Evolutionary conservation across 92 coral and sea anemone genomes (phyloP), one percentile per base, ranked within the genome.

Genomic region (Galaxea fascicularis): DNA sequence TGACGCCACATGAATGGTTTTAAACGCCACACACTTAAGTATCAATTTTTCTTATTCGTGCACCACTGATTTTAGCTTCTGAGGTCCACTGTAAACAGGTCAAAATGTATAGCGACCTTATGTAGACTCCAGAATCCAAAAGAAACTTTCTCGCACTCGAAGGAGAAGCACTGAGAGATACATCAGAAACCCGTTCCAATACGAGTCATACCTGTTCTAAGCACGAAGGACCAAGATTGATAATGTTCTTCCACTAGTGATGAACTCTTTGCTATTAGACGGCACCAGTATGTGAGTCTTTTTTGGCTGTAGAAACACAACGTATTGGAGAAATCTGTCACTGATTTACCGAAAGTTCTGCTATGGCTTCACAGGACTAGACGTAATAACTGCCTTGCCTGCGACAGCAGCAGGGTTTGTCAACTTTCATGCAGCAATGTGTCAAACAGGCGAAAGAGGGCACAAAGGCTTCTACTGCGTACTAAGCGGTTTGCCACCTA

Each of bases 211-310:
- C 94, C 99, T 57, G 98, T 95, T 86, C 85, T 90, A 22, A 93
- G 82, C 63, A 91, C 97, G 73, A 92, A 96, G 4, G 98, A 91
- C 99, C 99, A 96, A n/a, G 98, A 79, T 60, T 94, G 98, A 67
- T 96, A 96, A 82, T 92, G 94, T 64, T 95, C 99, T 58, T 96
- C 99, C 16, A 96, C 89, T 29, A 96, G 78, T 15, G 94, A 82
- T 0, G 98, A 89, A 17, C 97, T 92, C 84, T 94, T 92, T 53
- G 90, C 82, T 27, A 96, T 91, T 24, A 95, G 95, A 21, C 97
- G 92, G 62, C 99, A 96, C 99, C 99, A 96, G 85, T 90, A 74
- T n/a, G 82, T 88, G 70, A 96, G 82, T 39, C 89, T 85, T 87
- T 93, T 94, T 93, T 96, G 99, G 74, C 98, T 96, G 83, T 22